phyloP scores from a whole-genome alignment of 2,888 invertebrate genomes.

The Taenaris catops region DNA sequence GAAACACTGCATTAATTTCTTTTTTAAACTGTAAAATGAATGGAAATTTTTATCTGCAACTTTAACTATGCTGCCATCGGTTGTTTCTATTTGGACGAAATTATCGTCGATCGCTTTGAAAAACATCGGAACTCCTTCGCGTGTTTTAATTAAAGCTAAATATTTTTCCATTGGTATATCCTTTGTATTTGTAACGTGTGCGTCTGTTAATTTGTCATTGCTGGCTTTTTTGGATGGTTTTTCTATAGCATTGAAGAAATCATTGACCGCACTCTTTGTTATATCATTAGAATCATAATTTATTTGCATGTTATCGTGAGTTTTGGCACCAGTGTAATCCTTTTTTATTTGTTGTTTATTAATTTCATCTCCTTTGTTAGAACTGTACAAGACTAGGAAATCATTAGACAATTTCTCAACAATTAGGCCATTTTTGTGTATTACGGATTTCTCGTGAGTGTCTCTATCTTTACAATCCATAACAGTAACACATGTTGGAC shows the following conservation, averaged over 20 bases:
- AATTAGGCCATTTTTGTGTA: constrained; percentile 28
- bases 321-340: not conserved
- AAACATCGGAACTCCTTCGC: too few species aligned
- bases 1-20: constrained; percentile 4
- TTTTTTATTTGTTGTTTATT: not conserved
- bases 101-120: constrained; percentile 3
- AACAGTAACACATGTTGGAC: constrained; percentile 28
- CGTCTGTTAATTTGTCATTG: too few species aligned
- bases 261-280: too few species aligned
- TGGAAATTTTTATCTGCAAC: constrained; percentile 26
- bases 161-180: too few species aligned
- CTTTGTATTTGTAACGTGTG: too few species aligned
- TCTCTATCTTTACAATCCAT: constrained; percentile 23
- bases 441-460: constrained; percentile 25
- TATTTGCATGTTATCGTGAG: not conserved
- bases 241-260: too few species aligned
- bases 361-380: constrained; percentile 2
- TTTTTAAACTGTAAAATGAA: constrained; percentile 18
- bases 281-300: too few species aligned
- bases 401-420: constrained; percentile 27
- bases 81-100: constrained; percentile 17
- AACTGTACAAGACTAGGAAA: constrained; percentile 22
- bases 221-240: too few species aligned
- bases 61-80: constrained; percentile 23
- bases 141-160: too few species aligned